Conservation (phyloP, 2,113 vertebrate species). For the Cavia porcellus region DNA sequence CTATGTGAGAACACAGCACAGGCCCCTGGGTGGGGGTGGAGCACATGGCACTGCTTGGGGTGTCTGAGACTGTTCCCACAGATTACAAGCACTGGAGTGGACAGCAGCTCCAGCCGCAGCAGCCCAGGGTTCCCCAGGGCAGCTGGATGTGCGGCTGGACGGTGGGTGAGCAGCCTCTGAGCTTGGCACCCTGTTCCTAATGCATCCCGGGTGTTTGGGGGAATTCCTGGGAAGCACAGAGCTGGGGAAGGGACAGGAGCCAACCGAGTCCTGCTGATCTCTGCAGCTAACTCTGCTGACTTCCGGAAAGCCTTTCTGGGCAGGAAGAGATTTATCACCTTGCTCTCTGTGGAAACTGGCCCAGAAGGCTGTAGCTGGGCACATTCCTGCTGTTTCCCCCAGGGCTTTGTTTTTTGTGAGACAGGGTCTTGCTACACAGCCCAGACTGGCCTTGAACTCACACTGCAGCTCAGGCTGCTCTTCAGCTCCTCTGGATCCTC, state of each 20-base stretch:
- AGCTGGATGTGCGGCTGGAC: not conserved
- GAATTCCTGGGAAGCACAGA: not conserved
- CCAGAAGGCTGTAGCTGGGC: not conserved
- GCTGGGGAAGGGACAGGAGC: not conserved
- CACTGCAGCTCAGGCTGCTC: not conserved
- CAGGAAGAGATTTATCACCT: not conserved
- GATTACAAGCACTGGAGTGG: not conserved
- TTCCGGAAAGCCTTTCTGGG: not conserved
- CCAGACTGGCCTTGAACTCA: not conserved
- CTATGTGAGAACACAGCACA: not conserved
- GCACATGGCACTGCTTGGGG: not conserved
- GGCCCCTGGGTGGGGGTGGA: not conserved
- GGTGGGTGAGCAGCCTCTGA: not conserved
- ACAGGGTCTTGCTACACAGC: not conserved
- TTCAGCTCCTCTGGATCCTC: not conserved
- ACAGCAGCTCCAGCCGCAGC: not conserved
- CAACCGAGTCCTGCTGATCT: not conserved
- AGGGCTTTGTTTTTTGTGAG: not conserved
- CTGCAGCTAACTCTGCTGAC: not conserved
- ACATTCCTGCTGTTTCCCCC: not conserved
- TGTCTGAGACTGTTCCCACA: not conserved
- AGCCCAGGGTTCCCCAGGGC: not conserved
- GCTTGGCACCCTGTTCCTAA: not conserved
- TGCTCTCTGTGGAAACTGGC: not conserved
- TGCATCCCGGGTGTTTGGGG: too few relatives aligned